These are phyloP conservation scores for Aspidiotus destructor DNA, from an alignment of 2,888 invertebrate genomes.

Conservation along the genomic window DNA sequence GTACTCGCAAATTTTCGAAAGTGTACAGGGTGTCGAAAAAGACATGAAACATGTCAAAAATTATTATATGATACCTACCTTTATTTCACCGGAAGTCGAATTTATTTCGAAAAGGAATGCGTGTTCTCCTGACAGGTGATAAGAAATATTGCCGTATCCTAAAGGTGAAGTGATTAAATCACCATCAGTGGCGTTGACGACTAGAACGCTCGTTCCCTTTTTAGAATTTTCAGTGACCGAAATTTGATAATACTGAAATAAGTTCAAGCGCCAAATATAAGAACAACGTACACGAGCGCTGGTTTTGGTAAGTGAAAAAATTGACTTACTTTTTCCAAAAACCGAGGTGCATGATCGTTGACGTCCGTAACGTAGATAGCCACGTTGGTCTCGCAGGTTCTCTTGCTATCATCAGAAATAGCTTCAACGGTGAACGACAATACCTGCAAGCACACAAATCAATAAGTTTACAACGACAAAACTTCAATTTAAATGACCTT, in stretches of 20 bases:
- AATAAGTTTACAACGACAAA: no score
- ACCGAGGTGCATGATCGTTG: constrained; percentile 63
- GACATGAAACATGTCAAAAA: no score
- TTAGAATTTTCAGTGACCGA: constrained; percentile 60
- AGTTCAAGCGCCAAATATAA: no score
- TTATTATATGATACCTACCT: no score
- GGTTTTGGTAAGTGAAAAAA: not conserved
- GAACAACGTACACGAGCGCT: not conserved
- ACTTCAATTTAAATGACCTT: no score
- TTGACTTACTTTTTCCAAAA: constrained; percentile 48
- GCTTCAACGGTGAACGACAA: constrained; percentile 46
- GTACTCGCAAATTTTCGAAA: no score
- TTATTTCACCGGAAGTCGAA: constrained; percentile 56
- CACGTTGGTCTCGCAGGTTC: constrained; percentile 40
- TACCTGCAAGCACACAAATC: constrained; percentile 39
- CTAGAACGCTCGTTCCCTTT: constrained; percentile 56
- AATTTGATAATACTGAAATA: constrained; percentile 53
- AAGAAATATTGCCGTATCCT: constrained; percentile 61
- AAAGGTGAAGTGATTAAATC: constrained; percentile 53
- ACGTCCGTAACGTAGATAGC: constrained; percentile 53
- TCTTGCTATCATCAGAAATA: constrained; percentile 41
- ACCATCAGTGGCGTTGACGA: constrained; percentile 60
- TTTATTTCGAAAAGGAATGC: constrained; percentile 64
- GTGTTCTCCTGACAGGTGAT: constrained; percentile 62
- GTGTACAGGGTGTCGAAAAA: no score